Conservation (phyloP, 2,113 vertebrate genomes). For the Megalops atlanticus region DNA sequence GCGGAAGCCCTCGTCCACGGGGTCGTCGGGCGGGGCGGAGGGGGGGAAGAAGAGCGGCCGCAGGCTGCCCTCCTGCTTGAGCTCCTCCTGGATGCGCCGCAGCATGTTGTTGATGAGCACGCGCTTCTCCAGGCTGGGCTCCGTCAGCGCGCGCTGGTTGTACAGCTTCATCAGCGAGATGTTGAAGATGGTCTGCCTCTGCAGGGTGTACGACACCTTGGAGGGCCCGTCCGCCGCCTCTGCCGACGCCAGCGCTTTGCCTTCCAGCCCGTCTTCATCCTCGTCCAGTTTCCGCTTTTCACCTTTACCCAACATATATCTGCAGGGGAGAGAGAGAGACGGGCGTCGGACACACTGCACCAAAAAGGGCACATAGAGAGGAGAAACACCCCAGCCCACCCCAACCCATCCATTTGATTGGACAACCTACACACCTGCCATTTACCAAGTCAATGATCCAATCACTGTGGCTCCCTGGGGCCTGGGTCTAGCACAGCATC, state of each 20-base stretch:
- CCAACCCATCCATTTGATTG: too few relatives aligned
- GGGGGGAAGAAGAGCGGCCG: conserved; percentile 81
- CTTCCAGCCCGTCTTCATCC: conserved; percentile 83
- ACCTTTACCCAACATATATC: conserved; percentile 91
- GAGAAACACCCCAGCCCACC: too few relatives aligned
- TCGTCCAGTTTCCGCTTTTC: conserved; percentile 88
- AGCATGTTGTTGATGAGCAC: conserved; percentile 99
- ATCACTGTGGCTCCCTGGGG: too few relatives aligned
- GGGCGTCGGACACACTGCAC: not conserved
- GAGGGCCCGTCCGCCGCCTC: conserved; percentile 77
- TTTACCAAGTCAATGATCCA: too few relatives aligned
- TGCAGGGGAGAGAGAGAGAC: conserved; percentile 64
- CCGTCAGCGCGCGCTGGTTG: conserved; percentile 86
- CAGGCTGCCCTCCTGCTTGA: conserved; percentile 90
- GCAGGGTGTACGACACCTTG: conserved; percentile 97
- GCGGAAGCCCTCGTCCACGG: conserved; percentile 80
- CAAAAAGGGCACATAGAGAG: too few relatives aligned
- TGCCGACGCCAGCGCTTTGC: conserved; percentile 67
- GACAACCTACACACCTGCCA: too few relatives aligned
- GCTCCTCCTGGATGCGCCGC: conserved; percentile 95
- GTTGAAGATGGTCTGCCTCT: conserved; percentile 99
- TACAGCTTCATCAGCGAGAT: conserved; percentile 99
- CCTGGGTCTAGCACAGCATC: too few relatives aligned
- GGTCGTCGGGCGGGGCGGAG: conserved; percentile 76
- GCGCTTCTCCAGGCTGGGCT: conserved; percentile 93